Percentiles rank a stretch among this genome's conserved stretches.
Evolutionary conservation across 2,797 vertebrate species (phyloP).

Genomic region (Podarcis lilfordi): DNA sequence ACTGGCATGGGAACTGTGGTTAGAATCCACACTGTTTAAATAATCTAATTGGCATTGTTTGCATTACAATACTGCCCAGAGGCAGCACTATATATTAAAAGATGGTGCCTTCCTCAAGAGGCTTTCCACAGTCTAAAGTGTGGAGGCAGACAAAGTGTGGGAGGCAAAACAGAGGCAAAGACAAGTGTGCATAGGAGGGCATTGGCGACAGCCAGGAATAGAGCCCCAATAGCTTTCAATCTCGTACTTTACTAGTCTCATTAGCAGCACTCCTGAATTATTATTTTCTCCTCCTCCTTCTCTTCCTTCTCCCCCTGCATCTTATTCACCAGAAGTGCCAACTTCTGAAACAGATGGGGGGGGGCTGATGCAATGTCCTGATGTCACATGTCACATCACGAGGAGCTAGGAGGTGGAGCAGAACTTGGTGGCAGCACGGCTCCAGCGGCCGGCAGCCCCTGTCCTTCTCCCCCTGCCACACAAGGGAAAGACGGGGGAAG

Average conservation of each 20-base stretch:
- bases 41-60: slow-evolving; percentile 23
- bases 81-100: slow-evolving; percentile 35
- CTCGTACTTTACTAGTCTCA: not conserved
- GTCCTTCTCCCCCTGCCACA: no score
- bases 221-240: not conserved
- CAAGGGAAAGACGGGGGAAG: no score
- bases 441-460: no score
- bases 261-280: no score
- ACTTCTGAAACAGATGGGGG: no score
- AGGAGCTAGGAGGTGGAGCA: no score
- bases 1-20: slow-evolving; percentile 16
- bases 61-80: slow-evolving; percentile 14
- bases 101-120: slow-evolving; percentile 26
- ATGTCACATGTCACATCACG: no score
- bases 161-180: not conserved
- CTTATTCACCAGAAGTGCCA: no score
- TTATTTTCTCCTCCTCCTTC: no score
- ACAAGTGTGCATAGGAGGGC: not conserved
- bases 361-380: no score
- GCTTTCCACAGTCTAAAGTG: not conserved
- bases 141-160: slow-evolving; percentile 13
- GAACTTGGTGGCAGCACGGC: no score
- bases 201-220: slow-evolving; percentile 6
- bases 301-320: no score
- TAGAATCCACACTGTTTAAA: slow-evolving; percentile 2